These are phyloP conservation scores for Natator depressus DNA, from an alignment of 2,113 vertebrate genomes.

Conservation along the genomic window DNA sequence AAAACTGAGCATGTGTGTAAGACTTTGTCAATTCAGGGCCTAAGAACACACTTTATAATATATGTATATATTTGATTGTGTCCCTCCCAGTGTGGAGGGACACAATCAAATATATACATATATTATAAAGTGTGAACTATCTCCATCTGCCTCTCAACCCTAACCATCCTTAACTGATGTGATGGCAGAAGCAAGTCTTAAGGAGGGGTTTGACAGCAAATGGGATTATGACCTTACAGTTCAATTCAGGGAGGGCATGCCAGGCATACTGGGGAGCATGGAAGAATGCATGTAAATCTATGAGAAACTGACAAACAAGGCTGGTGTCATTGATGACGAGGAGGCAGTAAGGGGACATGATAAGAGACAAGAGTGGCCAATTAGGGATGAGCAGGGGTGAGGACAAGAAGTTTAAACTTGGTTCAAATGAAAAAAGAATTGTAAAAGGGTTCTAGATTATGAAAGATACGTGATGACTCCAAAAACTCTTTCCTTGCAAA, in stretches of 20 bases:
- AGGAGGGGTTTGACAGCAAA: neutral
- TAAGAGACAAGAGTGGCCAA: neutral
- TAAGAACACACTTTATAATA: neutral
- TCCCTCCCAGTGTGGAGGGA: neutral
- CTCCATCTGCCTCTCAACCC: neutral
- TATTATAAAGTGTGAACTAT: neutral
- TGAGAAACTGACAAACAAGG: neutral
- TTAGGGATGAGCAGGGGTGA: neutral
- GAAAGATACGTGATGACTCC: rapidly evolving
- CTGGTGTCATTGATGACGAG: neutral
- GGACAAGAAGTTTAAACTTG: neutral
- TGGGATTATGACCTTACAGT: neutral
- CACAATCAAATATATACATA: neutral
- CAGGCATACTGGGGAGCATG: rapidly evolving
- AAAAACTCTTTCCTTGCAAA: neutral
- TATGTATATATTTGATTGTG: too few species aligned
- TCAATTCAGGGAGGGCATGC: neutral
- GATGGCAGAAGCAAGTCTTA: neutral
- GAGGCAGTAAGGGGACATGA: neutral
- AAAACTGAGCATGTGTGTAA: neutral
- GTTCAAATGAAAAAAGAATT: neutral
- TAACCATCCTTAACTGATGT: neutral
- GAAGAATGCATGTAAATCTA: neutral
- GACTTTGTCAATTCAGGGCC: neutral
- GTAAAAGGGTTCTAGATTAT: neutral